Conservation (phyloP, 2,888 invertebrate species). For the Nomada ruficornis region DNA sequence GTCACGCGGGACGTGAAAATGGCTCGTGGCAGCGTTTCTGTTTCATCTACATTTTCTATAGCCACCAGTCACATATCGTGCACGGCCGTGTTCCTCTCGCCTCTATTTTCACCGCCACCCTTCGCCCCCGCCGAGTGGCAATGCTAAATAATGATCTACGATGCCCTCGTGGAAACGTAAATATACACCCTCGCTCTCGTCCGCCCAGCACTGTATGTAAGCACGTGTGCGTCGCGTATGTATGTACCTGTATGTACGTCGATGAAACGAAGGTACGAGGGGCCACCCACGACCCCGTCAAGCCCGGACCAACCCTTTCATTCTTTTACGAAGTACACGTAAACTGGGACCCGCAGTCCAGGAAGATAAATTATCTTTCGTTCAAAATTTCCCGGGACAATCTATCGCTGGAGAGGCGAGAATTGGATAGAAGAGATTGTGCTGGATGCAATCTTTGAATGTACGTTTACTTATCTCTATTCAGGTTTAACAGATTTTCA, state of each 20-base stretch:
- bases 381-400: conserved; percentile 31
- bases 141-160: conserved; percentile 81
- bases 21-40: conserved; percentile 38
- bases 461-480: background rate
- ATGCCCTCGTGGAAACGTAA: conserved; percentile 58
- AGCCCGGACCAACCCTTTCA: conserved; percentile 3
- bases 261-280: conserved; percentile 42
- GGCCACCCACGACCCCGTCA: background rate
- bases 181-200: conserved; percentile 24
- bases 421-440: background rate
- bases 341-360: conserved; percentile 10
- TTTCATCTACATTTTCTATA: conserved; percentile 68
- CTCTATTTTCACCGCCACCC: conserved; percentile 65
- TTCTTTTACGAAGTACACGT: conserved; percentile 15
- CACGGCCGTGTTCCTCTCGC: conserved; percentile 52
- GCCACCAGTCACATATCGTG: conserved; percentile 27
- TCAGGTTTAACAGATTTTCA: background rate
- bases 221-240: conserved; percentile 4
- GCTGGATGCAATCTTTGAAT: background rate
- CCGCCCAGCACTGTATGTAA: background rate
- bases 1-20: conserved; percentile 21
- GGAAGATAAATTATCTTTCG: conserved; percentile 45
- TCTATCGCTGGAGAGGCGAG: background rate
- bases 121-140: conserved; percentile 55
- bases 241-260: conserved; percentile 16